These are phyloP conservation scores for Volucella zonaria DNA, from an alignment of 2,888 invertebrate species.

Conservation along the genomic window DNA sequence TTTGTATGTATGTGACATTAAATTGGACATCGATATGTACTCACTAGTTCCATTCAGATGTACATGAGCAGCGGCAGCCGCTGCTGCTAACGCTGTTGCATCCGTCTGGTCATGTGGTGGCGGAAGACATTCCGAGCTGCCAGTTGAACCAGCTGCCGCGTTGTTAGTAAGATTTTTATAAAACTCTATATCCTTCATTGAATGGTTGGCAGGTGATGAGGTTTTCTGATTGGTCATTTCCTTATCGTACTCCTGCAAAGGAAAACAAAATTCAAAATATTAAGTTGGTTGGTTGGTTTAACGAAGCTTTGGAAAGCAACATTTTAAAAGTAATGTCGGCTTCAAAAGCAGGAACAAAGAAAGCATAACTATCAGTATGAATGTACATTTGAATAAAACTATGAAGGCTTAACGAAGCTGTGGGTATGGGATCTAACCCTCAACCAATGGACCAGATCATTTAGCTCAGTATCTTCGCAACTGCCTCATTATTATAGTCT, in stretches of 20 bases:
- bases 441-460: too few species aligned
- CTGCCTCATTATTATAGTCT: too few species aligned
- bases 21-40: constrained; percentile 83
- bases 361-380: too few species aligned
- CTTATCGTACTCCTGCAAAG: constrained; percentile 81
- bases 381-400: too few species aligned
- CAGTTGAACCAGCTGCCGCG: constrained; percentile 74
- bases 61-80: constrained; percentile 84
- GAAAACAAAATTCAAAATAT: constrained; percentile 8
- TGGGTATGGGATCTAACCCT: too few species aligned
- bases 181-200: constrained; percentile 80
- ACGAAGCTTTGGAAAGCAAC: too few species aligned
- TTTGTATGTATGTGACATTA: constrained; percentile 32
- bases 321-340: too few species aligned
- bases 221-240: constrained; percentile 80
- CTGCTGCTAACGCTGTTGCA: constrained; percentile 82
- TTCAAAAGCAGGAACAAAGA: too few species aligned
- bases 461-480: too few species aligned
- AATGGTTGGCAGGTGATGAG: constrained; percentile 78
- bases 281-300: neutral
- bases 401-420: too few species aligned
- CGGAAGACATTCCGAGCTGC: constrained; percentile 72
- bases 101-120: constrained; percentile 80
- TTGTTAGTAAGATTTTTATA: constrained; percentile 81
- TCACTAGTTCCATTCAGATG: constrained; percentile 87